Percentiles rank a stretch among this genome's conserved stretches.
These are phyloP conservation scores for Azemiops feae DNA, from an alignment of 2,113 vertebrate species.

Conservation along the genomic window DNA sequence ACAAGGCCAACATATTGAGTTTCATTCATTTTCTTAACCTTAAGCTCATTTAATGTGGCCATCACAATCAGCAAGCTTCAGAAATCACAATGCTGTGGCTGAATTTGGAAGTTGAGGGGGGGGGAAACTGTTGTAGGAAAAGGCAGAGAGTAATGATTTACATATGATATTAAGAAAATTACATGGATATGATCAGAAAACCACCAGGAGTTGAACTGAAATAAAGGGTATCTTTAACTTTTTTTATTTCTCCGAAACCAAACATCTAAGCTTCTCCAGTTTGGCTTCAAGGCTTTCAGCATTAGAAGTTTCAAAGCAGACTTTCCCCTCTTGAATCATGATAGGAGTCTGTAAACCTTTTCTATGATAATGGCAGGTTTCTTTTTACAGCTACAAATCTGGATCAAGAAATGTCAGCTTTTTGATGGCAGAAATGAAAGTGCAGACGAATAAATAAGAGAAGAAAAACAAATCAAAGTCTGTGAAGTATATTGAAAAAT, in stretches of 20 bases:
- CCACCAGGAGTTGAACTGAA: background rate
- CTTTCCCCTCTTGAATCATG: background rate
- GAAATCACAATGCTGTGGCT: background rate
- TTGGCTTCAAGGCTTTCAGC: background rate
- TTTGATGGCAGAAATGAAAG: conserved; percentile 21
- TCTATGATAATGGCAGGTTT: background rate
- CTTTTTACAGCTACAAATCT: conserved; percentile 11
- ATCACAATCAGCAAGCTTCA: background rate
- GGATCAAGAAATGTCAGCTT: conserved; percentile 15
- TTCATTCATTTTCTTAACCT: background rate
- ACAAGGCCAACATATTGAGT: background rate
- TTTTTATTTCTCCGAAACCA: background rate
- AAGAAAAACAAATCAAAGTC: conserved; percentile 10
- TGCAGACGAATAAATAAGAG: background rate
- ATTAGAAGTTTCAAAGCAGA: background rate
- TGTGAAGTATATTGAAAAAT: conserved; percentile 6
- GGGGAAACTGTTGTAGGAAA: background rate
- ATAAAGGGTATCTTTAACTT: background rate
- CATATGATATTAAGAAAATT: background rate
- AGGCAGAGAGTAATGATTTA: background rate
- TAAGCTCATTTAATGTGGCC: background rate
- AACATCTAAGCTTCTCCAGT: background rate
- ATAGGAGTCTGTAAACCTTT: background rate
- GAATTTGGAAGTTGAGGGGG: background rate
- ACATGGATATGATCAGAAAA: background rate